Conservation (phyloP, 2,888 invertebrate genomes). For the Stegophylla sp. region DNA sequence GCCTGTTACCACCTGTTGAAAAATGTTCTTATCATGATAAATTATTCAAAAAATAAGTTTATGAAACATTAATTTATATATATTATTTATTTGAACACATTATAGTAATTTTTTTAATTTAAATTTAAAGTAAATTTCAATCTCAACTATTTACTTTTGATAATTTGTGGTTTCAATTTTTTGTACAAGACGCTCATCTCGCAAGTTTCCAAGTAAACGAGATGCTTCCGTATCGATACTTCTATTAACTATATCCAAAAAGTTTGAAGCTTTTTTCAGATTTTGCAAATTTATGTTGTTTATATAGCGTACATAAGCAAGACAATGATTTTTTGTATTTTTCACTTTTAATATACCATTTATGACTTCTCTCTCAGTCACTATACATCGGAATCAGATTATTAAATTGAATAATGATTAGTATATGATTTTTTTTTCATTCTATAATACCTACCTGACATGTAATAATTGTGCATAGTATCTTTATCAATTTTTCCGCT, state of each 20-base stretch:
- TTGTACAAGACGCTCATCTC: slow-evolving; percentile 87
- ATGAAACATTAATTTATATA: too few relatives aligned
- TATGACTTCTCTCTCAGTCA: slow-evolving; percentile 96
- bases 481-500: slow-evolving; percentile 88
- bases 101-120: too few relatives aligned
- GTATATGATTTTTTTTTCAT: too few relatives aligned
- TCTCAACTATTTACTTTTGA: slow-evolving; percentile 72
- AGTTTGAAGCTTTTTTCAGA: slow-evolving; percentile 89
- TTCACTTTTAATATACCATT: slow-evolving; percentile 92
- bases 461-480: slow-evolving; percentile 96
- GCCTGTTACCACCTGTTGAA: too few relatives aligned
- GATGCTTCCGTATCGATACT: slow-evolving; percentile 93
- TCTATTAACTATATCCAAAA: slow-evolving; percentile 91
- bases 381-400: slow-evolving; percentile 69
- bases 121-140: too few relatives aligned
- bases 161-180: slow-evolving; percentile 89
- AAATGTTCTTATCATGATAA: too few relatives aligned
- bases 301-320: slow-evolving; percentile 93
- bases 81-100: too few relatives aligned
- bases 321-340: slow-evolving; percentile 92
- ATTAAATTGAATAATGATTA: too few relatives aligned
- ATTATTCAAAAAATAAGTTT: too few relatives aligned
- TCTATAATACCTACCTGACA: slow-evolving; percentile 78
- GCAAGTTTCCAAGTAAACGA: slow-evolving; percentile 82
- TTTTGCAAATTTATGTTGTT: slow-evolving; percentile 97